Conservation (phyloP, 1,140 invertebrate species). For the Drosophila willistoni region DNA sequence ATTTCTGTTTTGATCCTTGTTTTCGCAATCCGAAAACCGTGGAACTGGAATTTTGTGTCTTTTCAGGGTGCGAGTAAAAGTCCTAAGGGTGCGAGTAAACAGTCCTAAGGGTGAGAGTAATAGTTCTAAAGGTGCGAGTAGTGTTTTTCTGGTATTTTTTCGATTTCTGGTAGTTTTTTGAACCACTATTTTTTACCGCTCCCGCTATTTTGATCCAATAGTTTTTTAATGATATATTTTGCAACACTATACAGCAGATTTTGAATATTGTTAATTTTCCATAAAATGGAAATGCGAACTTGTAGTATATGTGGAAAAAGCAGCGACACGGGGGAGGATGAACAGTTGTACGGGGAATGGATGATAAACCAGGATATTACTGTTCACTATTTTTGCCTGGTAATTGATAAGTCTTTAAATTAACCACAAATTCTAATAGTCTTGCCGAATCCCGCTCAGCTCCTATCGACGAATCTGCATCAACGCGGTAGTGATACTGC, state of each 20-base stretch:
- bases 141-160: too few relatives aligned
- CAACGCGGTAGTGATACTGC: constrained; percentile 60
- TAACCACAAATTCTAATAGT: not conserved
- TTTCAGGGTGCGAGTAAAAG: too few relatives aligned
- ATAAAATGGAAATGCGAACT: not conserved
- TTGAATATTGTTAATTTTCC: too few relatives aligned
- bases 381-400: constrained; percentile 76
- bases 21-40: too few relatives aligned
- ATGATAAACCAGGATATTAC: constrained; percentile 45
- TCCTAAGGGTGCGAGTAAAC: too few relatives aligned
- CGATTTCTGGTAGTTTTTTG: not conserved
- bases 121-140: too few relatives aligned
- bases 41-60: too few relatives aligned
- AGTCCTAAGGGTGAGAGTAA: too few relatives aligned
- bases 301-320: constrained; percentile 25
- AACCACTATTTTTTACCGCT: not conserved
- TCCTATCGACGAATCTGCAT: constrained; percentile 60
- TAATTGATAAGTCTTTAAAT: constrained; percentile 22
- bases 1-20: too few relatives aligned
- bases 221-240: too few relatives aligned
- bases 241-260: too few relatives aligned
- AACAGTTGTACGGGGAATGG: constrained; percentile 60
- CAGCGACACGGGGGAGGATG: constrained; percentile 7
- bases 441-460: constrained; percentile 25
- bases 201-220: too few relatives aligned